phyloP scores from a whole-genome alignment of 2,113 vertebrate species.

The Petroica traversi region DNA sequence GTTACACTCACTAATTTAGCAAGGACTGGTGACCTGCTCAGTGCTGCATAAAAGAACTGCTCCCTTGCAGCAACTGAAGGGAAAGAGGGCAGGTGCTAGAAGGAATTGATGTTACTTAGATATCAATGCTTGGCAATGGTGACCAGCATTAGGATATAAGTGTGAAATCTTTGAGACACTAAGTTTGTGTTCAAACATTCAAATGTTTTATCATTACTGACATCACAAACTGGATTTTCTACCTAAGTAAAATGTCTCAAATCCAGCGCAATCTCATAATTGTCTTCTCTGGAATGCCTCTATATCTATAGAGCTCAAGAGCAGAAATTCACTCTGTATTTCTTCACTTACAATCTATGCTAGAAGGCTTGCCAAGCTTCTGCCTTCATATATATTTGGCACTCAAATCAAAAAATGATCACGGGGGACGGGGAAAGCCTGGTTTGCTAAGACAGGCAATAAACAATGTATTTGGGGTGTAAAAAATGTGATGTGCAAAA shows the following conservation, averaged over 20 bases:
- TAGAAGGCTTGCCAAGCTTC: neutral
- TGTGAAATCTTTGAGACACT: neutral
- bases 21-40: conserved; percentile 77
- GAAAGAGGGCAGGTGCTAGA: neutral
- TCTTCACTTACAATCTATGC: neutral
- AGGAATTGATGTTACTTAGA: neutral
- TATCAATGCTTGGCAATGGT: neutral
- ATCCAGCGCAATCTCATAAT: neutral
- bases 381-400: neutral
- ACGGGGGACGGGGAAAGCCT: neutral
- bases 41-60: conserved; percentile 73
- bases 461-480: neutral
- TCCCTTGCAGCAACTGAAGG: conserved; percentile 57
- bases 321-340: neutral
- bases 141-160: too few species aligned
- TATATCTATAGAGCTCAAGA: neutral
- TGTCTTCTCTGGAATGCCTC: neutral
- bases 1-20: conserved; percentile 76
- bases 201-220: neutral
- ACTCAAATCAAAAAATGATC: neutral
- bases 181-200: neutral
- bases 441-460: neutral
- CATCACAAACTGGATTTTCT: neutral
- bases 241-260: neutral
- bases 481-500: neutral